phyloP scores from a whole-genome alignment of 2,113 vertebrate species.

The Pelvicachromis taeniatus region DNA sequence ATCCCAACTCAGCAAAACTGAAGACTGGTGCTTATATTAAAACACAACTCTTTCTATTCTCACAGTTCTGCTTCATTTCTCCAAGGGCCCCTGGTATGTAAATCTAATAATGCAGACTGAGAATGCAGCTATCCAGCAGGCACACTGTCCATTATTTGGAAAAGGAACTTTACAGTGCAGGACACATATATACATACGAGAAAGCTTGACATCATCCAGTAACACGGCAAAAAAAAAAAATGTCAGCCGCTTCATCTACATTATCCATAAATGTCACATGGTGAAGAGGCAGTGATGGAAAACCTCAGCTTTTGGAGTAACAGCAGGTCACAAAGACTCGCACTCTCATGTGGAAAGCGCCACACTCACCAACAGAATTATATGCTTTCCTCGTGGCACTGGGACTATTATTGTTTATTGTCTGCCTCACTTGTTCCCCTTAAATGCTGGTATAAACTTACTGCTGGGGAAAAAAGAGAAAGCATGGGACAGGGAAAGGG shows the following conservation, averaged over 20 bases:
- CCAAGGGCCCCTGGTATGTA: slow-evolving; percentile 43
- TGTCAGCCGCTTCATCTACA: neutral
- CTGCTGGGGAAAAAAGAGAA: slow-evolving; percentile 28
- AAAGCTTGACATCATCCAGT: slow-evolving; percentile 7
- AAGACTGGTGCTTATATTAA: slow-evolving; percentile 19
- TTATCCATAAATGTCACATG: slow-evolving; percentile 13
- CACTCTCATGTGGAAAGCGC: slow-evolving; percentile 65
- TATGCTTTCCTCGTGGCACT: slow-evolving; percentile 54
- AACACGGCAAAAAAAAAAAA: neutral
- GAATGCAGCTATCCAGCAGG: slow-evolving; percentile 32
- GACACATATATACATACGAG: neutral
- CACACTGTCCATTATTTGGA: slow-evolving; percentile 37
- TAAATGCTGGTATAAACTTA: slow-evolving; percentile 54
- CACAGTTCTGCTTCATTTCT: slow-evolving; percentile 26
- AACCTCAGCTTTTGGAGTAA: slow-evolving; percentile 54
- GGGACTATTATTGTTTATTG: slow-evolving; percentile 63
- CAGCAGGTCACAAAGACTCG: slow-evolving; percentile 54
- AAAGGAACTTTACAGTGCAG: slow-evolving; percentile 32
- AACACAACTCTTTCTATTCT: slow-evolving; percentile 47
- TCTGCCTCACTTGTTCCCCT: slow-evolving; percentile 37
- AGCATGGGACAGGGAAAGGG: slow-evolving; percentile 10
- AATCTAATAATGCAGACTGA: slow-evolving; percentile 55
- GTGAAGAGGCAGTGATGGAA: slow-evolving; percentile 16
- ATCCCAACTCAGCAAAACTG: neutral
- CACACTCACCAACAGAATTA: slow-evolving; percentile 60